A percentile compares a stretch with the other conserved stretches of the same genome.
Conservation (phyloP, 2,888 invertebrate species). For the Timema cristinae region DNA sequence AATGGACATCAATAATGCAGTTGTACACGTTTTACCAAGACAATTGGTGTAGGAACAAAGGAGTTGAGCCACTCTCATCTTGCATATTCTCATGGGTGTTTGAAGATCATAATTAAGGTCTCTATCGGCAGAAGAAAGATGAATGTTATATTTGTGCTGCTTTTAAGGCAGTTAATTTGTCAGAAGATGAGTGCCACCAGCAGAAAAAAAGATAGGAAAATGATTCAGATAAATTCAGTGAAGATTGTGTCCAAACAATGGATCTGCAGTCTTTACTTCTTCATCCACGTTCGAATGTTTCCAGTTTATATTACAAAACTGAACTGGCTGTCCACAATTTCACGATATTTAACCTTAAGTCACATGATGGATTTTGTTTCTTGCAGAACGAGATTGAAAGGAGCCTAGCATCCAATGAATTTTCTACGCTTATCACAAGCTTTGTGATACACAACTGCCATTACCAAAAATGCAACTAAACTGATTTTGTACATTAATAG, state of each 20-base stretch:
- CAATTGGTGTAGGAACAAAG: background rate
- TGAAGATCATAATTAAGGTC: background rate
- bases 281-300: background rate
- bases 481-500: background rate
- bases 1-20: background rate
- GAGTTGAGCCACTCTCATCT: background rate
- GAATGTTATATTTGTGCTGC: background rate
- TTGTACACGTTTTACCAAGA: background rate
- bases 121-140: background rate
- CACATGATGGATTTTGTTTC: background rate
- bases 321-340: conserved; percentile 8
- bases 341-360: background rate
- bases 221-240: background rate
- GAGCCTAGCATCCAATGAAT: background rate
- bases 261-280: conserved; percentile 1
- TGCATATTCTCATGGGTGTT: background rate
- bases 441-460: background rate
- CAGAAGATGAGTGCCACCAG: background rate
- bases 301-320: conserved; percentile 5
- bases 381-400: conserved; percentile 1
- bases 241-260: background rate
- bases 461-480: background rate
- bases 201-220: conserved; percentile 5
- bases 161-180: background rate
- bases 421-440: background rate